These are phyloP conservation scores for Micromesistius poutassou DNA, from an alignment of 2,797 vertebrate genomes.

Conservation along the genomic window DNA sequence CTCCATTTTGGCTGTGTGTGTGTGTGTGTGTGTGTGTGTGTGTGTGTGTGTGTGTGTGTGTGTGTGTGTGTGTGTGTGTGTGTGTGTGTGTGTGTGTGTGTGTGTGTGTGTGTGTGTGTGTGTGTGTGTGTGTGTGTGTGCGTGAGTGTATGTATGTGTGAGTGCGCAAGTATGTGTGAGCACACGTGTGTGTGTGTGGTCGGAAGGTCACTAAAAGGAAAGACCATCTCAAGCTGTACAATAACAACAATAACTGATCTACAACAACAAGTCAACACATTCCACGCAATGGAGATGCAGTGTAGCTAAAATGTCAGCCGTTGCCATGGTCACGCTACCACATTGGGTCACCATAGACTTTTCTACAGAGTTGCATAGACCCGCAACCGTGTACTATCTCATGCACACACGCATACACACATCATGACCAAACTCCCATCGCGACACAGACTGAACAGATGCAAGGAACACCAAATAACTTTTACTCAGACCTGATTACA, in stretches of 20 bases:
- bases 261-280: background rate
- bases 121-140: background rate
- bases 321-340: too few relatives aligned
- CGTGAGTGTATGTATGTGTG: background rate
- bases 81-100: too few relatives aligned
- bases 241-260: background rate
- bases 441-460: too few relatives aligned
- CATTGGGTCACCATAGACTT: background rate
- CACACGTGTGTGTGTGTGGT: background rate
- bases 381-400: too few relatives aligned
- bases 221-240: background rate
- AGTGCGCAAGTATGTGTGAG: background rate
- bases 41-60: constrained; percentile 2
- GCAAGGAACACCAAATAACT: too few relatives aligned
- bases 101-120: background rate
- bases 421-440: too few relatives aligned
- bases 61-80: background rate
- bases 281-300: background rate
- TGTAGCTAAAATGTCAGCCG: too few relatives aligned
- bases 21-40: too few relatives aligned
- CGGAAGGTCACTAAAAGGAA: background rate
- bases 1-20: constrained; percentile 18
- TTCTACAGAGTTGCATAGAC: background rate
- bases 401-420: too few relatives aligned
- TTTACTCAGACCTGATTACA: too few relatives aligned